Evolutionary conservation across 53 echinoderm and acorn worm genomes (phyloP), one percentile per base, ranked within the genome.

Genomic region (Echinarachnius parma): DNA sequence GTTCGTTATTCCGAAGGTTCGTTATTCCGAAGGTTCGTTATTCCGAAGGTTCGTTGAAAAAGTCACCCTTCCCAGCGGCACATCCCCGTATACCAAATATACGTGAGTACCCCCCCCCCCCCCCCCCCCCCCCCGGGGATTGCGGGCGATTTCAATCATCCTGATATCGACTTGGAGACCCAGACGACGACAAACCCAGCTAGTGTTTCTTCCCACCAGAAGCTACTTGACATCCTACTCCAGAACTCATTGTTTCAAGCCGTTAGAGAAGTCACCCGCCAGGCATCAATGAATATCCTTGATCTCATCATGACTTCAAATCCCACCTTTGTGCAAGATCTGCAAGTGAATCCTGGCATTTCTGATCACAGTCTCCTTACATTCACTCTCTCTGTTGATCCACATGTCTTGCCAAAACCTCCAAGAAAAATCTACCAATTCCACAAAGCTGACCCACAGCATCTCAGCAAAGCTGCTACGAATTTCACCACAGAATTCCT

Each of bases 141-240:
- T 4, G 74, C 56, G 35, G 74, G 58, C 25, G 56, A 74, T 21
- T 56, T 56, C 28, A 74, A 57, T 24, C 55, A 56, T 74, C 74
- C 74, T 24, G 21, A 74, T 25, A 74, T 74, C 24, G 15, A 74
- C 21, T 74, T 55, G 74, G 58, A 74, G 25, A n/a, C 36, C 14
- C 58, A 42, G 39, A 34, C 57, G 3, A 56, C 55, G 4, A 57
- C 74, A 9, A 18, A 56, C 28, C 58, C 55, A 50, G 33, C 70
- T 10, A 64, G 26, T 26, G 46, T 28, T 25, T 42, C 64, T 13
- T 25, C 26, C 21, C 46, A 64, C 46, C 64, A 64, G 28, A 2
- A 27, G 26, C 26, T 64, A 45, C 15, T 64, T 24, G 64, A 64
- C 46, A 46, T 52, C 34, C 53, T 69, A 10, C 53, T 69, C 0